Conservation (phyloP, 2,797 vertebrate genomes). For the Lagocephalus sceleratus region DNA sequence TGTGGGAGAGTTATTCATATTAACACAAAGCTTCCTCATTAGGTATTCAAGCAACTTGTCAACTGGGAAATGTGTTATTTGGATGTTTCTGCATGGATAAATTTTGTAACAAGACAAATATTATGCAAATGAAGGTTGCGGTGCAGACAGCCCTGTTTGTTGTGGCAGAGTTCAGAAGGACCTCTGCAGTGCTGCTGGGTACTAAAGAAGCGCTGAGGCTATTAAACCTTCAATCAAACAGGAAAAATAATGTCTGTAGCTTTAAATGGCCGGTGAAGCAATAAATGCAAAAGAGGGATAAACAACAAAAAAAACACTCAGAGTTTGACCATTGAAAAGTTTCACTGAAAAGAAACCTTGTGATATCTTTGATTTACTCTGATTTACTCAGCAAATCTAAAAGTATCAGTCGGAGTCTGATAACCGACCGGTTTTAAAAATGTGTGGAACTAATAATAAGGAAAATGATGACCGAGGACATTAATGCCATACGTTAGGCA, state of each 20-base stretch:
- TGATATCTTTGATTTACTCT: too few relatives aligned
- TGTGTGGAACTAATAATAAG: too few relatives aligned
- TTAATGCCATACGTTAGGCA: background rate
- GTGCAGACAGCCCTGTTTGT: slow-evolving; percentile 7
- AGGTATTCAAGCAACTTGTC: slow-evolving; percentile 15
- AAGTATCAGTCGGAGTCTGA: too few relatives aligned
- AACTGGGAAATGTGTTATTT: slow-evolving; percentile 25
- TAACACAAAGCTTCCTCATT: background rate
- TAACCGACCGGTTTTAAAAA: too few relatives aligned
- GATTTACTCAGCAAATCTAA: too few relatives aligned
- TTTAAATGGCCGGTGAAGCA: slow-evolving; percentile 18
- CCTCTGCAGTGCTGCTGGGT: slow-evolving; percentile 7
- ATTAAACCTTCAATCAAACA: slow-evolving; percentile 16
- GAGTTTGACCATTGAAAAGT: background rate
- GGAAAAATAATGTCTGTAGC: slow-evolving; percentile 10
- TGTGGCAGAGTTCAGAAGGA: slow-evolving; percentile 13
- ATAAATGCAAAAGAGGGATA: slow-evolving; percentile 12
- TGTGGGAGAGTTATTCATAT: slow-evolving; percentile 10
- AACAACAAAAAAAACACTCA: slow-evolving; percentile 12
- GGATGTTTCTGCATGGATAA: slow-evolving; percentile 31
- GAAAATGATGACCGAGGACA: background rate
- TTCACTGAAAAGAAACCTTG: background rate
- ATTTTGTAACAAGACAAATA: slow-evolving; percentile 24
- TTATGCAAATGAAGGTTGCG: slow-evolving; percentile 36
- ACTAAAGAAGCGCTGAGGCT: slow-evolving; percentile 3